Evolutionary conservation across 2,888 invertebrate species (phyloP).

Genomic region (Leptinotarsa peninsularis): DNA sequence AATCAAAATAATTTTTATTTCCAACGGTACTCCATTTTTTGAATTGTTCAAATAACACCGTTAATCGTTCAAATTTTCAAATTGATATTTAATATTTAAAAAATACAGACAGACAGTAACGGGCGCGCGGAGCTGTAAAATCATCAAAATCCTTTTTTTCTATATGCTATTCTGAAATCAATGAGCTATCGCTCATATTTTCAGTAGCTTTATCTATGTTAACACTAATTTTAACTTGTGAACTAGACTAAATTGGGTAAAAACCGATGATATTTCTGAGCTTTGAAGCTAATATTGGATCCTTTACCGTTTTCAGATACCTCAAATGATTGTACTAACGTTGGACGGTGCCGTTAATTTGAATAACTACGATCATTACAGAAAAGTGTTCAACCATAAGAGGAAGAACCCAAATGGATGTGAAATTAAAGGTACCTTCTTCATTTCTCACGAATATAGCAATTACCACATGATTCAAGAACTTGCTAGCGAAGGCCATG

Average conservation of each 20-base stretch:
- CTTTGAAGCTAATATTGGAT: not conserved
- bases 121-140: no score
- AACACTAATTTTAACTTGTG: no score
- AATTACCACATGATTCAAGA: constrained; percentile 94
- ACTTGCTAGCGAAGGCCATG: constrained; percentile 89
- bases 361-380: constrained; percentile 90
- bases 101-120: no score
- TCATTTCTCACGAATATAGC: constrained; percentile 90
- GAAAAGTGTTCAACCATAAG: constrained; percentile 84
- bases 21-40: no score
- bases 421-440: constrained; percentile 90
- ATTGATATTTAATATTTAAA: no score
- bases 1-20: no score
- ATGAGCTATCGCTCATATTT: no score
- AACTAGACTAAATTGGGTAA: not conserved
- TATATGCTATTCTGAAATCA: no score
- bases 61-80: no score
- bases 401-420: constrained; percentile 91
- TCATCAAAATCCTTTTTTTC: no score
- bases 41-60: no score
- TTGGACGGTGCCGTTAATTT: constrained; percentile 94
- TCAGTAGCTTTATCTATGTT: no score
- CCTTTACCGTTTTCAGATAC: constrained; percentile 74
- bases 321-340: constrained; percentile 92
- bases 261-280: not conserved